Base-by-base conservation (phyloP, 2,113 vertebrate species). In the Chaetorhynchus papuensis region DNA sequence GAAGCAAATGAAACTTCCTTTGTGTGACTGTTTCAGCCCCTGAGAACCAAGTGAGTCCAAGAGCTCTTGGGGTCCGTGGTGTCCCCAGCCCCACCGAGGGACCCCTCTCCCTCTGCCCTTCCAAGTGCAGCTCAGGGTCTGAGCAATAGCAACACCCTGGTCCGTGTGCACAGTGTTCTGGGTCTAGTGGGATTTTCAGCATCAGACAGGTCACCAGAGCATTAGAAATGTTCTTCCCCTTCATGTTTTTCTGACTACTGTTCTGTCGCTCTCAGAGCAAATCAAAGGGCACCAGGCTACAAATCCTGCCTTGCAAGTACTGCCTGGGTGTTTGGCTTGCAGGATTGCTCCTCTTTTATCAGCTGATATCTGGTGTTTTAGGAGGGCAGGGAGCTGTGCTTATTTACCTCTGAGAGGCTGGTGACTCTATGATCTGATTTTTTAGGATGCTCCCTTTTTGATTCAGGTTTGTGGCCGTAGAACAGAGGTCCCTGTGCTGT, bases 271-370 rank as follows among this genome's bases (percentile, higher is more conserved):
- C 31, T 63, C 22, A 28, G 79, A 89, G 71, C 9, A 6, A 94
- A 80, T 90, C 2, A 37, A 83, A 92, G 68, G 77, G 41, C 41
- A 69, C 60, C 77, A 49, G 76, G 76, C 56, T 86, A 71, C 72
- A 77, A 71, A 86, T 92, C 92, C 82, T 96, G 93, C 95, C 37
- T 42, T 68, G 28, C 89, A 50, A 90, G 87, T 86, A 10, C 75
- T 17, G 76, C 85, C 75, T 83, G 59, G 54, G 20, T 61, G 70
- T 88, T 95, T 61, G 74, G 39, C 47, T 86, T 77, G 82, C 63
- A 90, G 88, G 71, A 75, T 81, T 75, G 56, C 56, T 14, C 30
- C 71, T 77, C 68, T 90, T 88, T 88, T 91, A 94, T 94, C 79
- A 78, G 4, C 76, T 84, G 93, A 71, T 90, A 95, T 5, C 60